Evolutionary conservation across 2,888 invertebrate species (phyloP).

Genomic region (Synergus umbraculus): DNA sequence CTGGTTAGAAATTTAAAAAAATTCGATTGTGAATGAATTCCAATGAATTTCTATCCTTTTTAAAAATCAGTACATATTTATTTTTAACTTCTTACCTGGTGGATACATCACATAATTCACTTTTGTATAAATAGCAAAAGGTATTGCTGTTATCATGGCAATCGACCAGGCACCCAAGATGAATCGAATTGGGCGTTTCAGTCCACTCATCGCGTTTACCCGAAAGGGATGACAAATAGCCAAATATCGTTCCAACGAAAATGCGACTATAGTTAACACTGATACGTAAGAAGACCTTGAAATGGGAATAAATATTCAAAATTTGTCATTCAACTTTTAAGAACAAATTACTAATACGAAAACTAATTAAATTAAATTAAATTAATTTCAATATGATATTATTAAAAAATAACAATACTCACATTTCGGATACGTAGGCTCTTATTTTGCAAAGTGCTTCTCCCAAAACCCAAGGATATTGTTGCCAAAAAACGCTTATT

Average conservation of each 20-base stretch:
- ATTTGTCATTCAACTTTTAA: neutral
- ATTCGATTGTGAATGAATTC: too few relatives aligned
- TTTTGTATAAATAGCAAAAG: constrained; percentile 87
- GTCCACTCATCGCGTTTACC: constrained; percentile 89
- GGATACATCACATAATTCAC: constrained; percentile 88
- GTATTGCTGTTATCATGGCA: constrained; percentile 86
- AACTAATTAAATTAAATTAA: neutral
- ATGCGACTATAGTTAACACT: constrained; percentile 93
- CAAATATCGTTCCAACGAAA: constrained; percentile 93
- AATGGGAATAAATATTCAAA: constrained; percentile 54
- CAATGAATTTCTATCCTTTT: too few relatives aligned
- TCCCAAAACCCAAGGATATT: constrained; percentile 92
- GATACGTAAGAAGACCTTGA: constrained; percentile 92
- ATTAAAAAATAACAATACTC: constrained; percentile 76
- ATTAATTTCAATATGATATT: neutral
- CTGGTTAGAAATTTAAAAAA: too few relatives aligned
- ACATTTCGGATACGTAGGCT: constrained; percentile 92
- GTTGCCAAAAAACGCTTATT: constrained; percentile 90
- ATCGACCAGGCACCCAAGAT: constrained; percentile 88
- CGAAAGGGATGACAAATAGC: constrained; percentile 94
- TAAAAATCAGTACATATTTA: neutral
- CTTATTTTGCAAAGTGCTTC: constrained; percentile 89
- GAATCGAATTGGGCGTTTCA: constrained; percentile 88
- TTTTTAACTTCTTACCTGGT: constrained; percentile 78
- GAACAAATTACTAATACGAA: neutral